phyloP scores from a whole-genome alignment of 2,888 invertebrate genomes.

The Halictus ligatus region DNA sequence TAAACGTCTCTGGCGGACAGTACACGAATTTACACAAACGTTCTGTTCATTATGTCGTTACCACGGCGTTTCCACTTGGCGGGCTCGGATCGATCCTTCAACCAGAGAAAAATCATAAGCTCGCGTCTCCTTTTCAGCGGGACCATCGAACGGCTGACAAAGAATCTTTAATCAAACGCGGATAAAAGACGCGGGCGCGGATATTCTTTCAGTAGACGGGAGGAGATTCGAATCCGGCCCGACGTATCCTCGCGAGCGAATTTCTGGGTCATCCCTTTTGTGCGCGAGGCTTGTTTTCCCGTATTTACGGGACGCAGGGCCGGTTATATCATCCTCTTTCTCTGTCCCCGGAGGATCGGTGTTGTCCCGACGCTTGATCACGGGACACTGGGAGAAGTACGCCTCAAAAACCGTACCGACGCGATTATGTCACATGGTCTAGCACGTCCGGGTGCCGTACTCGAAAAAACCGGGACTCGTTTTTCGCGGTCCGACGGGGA shows the following conservation, averaged over 20 bases:
- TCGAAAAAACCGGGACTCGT: constrained; percentile 52
- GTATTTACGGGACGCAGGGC: constrained; percentile 59
- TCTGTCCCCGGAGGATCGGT: constrained; percentile 40
- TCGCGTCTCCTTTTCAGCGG: constrained; percentile 26
- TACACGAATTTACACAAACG: not conserved
- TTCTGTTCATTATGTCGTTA: not conserved
- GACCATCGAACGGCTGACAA: constrained; percentile 37
- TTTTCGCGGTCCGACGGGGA: constrained; percentile 69
- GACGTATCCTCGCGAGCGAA: constrained; percentile 41
- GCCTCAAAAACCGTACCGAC: constrained; percentile 68
- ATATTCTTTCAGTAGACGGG: constrained; percentile 20
- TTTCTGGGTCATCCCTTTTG: constrained; percentile 71
- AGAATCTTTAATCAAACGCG: constrained; percentile 62
- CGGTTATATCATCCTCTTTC: constrained; percentile 43
- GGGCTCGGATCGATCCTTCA: constrained; percentile 24
- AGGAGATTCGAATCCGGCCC: constrained; percentile 22
- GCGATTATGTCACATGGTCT: constrained; percentile 82
- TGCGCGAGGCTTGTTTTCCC: constrained; percentile 58
- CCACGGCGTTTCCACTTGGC: constrained; percentile 11
- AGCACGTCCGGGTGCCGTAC: constrained; percentile 70
- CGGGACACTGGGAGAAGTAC: constrained; percentile 40
- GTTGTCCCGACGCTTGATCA: constrained; percentile 54
- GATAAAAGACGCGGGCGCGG: constrained; percentile 50
- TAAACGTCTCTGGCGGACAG: not conserved
- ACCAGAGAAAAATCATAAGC: constrained; percentile 41